Conservation (phyloP, 2,797 vertebrate species). For the Cynopterus sphinx region DNA sequence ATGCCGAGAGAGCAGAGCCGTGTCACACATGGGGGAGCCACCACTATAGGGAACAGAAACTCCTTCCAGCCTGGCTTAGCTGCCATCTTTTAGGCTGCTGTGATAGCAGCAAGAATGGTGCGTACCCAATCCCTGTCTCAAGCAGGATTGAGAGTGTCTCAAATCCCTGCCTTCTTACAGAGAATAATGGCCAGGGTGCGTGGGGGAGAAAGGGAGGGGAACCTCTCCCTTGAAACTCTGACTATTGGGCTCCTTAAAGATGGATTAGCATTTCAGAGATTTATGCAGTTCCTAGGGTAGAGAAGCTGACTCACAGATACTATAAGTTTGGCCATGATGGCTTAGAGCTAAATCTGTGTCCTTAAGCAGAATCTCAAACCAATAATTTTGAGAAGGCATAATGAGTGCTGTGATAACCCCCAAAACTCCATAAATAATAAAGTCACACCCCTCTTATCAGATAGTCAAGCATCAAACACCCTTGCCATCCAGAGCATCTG, state of each 20-base stretch:
- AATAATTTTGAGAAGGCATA: slow-evolving; percentile 67
- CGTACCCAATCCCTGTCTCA: slow-evolving; percentile 62
- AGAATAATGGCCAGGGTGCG: slow-evolving; percentile 59
- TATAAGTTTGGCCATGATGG: slow-evolving; percentile 67
- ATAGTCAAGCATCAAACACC: slow-evolving; percentile 43
- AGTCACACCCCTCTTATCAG: background rate
- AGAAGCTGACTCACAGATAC: slow-evolving; percentile 71
- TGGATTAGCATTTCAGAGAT: slow-evolving; percentile 74
- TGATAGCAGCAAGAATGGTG: slow-evolving; percentile 50
- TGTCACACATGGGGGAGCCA: slow-evolving; percentile 69
- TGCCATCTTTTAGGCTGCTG: slow-evolving; percentile 66
- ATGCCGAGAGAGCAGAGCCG: slow-evolving; percentile 39
- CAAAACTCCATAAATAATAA: slow-evolving; percentile 66
- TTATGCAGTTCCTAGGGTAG: slow-evolving; percentile 65
- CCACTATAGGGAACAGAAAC: slow-evolving; percentile 58
- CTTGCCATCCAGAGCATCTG: slow-evolving; percentile 40
- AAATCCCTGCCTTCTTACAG: slow-evolving; percentile 66
- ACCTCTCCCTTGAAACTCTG: slow-evolving; percentile 53
- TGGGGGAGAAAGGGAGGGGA: slow-evolving; percentile 36
- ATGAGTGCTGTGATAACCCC: slow-evolving; percentile 51
- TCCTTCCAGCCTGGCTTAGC: slow-evolving; percentile 58
- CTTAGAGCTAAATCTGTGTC: slow-evolving; percentile 62
- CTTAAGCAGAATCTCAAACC: slow-evolving; percentile 68
- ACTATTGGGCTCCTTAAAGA: slow-evolving; percentile 62
- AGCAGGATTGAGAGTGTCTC: slow-evolving; percentile 62